Base-by-base conservation (phyloP, 2,888 invertebrate species). In the Cyaniris semiargus region DNA sequence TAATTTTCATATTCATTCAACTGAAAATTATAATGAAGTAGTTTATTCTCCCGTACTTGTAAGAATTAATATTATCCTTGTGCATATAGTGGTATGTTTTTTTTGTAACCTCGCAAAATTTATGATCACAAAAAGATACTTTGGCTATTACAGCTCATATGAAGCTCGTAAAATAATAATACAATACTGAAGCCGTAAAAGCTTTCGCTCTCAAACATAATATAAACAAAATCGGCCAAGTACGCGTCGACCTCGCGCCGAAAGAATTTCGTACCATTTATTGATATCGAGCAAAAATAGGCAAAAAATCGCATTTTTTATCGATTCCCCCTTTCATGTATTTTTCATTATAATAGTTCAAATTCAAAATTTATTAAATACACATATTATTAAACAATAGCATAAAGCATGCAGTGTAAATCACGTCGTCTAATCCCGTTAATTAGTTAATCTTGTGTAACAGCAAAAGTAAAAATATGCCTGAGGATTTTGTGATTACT, bases 171-270 rank as follows among this genome's bases (percentile, higher is more conserved):
- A 53, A 74, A 74, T 74, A 18, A 74, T 44, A 74, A 53, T 48
- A 74, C 74, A 70, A 70, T 48, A 27, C 38, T 31, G 70, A 56
- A 44, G 56, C 77, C 74, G 76, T 79, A 77, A 31, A 44, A 66
- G 60, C 72, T 70, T 75, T 76, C 75, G 27, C 76, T 60, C 77
- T 79, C 80, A 78, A 83, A 83, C 80, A 78, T 66, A 79, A 79
- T 66, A 80, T 79, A 81, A 78, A 79, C 79, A 79, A 83, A 83
- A 5, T 53, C 3, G 53, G 53, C 53, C 53, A 53, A 53, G 18
- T 53, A 18, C 1, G 18, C 1, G 53, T 53, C 4, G 1, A 53
- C 3, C 0, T 53, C 1, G 5, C 0, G 18, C 15, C 53, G 53
- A 18, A 53, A 44, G 10, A 3, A 3, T 53, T 53, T 4, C 53